Percentiles rank a stretch among this genome's conserved stretches.
Conservation (phyloP, 2,113 vertebrate species). For the Cinclus cinclus region DNA sequence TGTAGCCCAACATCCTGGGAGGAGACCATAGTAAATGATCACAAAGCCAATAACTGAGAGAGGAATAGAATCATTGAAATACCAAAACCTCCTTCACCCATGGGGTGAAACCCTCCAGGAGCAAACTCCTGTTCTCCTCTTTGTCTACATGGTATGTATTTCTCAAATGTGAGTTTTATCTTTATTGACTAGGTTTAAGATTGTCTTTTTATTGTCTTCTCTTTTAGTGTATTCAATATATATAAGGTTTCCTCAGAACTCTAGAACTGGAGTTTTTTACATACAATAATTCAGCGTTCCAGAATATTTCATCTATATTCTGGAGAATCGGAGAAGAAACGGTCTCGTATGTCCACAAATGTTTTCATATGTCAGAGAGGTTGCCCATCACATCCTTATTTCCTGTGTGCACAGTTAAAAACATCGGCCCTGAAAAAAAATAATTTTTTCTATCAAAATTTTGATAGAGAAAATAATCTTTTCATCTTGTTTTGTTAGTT, state of each 20-base stretch:
- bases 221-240: not conserved
- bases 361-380: not conserved
- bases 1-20: not conserved
- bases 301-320: not conserved
- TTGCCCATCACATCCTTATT: not conserved
- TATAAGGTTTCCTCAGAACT: not conserved
- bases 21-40: rapidly evolving
- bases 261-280: rapidly evolving
- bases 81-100: not conserved
- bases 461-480: too few species aligned
- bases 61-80: rapidly evolving
- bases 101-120: not conserved
- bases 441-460: not conserved
- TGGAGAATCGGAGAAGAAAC: not conserved
- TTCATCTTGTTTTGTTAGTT: not conserved
- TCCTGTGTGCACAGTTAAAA: not conserved
- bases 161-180: not conserved
- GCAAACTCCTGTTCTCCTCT: rapidly evolving
- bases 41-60: not conserved
- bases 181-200: not conserved
- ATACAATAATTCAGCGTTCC: not conserved
- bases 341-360: not conserved
- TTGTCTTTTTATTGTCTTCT: not conserved
- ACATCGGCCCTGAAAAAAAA: not conserved
- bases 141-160: not conserved